Percentiles rank a stretch among this genome's conserved stretches.
Evolutionary conservation across 2,888 invertebrate genomes (phyloP).

Genomic region (Dynastes grantii): DNA sequence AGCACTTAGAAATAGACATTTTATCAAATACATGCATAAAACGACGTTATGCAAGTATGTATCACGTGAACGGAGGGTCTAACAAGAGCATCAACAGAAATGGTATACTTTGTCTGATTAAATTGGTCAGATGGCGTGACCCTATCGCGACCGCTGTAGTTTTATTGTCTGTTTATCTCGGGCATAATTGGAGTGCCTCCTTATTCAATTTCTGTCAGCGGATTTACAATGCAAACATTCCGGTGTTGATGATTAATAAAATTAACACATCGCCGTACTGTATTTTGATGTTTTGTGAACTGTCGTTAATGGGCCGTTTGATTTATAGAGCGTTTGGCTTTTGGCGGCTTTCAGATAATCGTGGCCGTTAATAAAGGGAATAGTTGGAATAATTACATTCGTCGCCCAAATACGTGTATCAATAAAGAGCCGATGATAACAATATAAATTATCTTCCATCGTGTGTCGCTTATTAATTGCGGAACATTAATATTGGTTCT

Average conservation of each 20-base stretch:
- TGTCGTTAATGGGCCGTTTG: slow-evolving; percentile 33
- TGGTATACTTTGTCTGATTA: slow-evolving; percentile 58
- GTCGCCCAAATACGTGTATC: neutral
- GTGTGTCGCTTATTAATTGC: neutral
- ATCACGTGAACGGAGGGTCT: neutral
- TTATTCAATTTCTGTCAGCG: slow-evolving; percentile 24
- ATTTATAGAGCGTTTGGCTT: slow-evolving; percentile 20
- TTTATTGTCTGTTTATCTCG: slow-evolving; percentile 66
- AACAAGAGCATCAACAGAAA: slow-evolving; percentile 49
- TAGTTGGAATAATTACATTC: slow-evolving; percentile 12
- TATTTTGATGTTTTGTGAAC: slow-evolving; percentile 25
- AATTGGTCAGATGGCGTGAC: slow-evolving; percentile 64
- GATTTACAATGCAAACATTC: slow-evolving; percentile 41
- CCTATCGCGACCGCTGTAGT: slow-evolving; percentile 59
- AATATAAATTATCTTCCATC: slow-evolving; percentile 5
- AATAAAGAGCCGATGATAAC: slow-evolving; percentile 1
- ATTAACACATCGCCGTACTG: slow-evolving; percentile 29
- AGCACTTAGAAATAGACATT: too few relatives aligned
- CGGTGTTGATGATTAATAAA: slow-evolving; percentile 30
- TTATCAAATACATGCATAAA: too few relatives aligned
- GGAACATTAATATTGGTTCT: neutral
- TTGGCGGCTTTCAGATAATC: slow-evolving; percentile 1
- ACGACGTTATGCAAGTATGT: too few relatives aligned
- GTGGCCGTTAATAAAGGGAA: slow-evolving; percentile 9
- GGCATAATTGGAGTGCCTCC: slow-evolving; percentile 57